Percentiles rank a stretch among this genome's conserved stretches.
These are phyloP conservation scores for Drosophila planitibia DNA, from an alignment of 2,888 invertebrate genomes.

Conservation along the genomic window DNA sequence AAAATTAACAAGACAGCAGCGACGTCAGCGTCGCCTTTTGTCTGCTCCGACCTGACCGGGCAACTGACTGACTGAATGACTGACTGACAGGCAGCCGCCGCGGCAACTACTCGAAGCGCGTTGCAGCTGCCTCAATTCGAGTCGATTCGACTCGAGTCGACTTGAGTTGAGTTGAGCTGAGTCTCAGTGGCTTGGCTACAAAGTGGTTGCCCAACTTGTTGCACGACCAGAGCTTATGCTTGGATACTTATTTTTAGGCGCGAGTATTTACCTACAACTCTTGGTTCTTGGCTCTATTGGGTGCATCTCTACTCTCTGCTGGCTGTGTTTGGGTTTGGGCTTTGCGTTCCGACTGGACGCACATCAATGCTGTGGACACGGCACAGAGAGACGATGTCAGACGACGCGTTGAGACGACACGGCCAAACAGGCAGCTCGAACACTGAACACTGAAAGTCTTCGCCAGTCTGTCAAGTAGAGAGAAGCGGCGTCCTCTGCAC, in stretches of 20 bases:
- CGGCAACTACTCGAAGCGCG: conserved; percentile 80
- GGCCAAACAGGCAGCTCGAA: conserved; percentile 71
- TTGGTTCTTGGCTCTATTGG: conserved; percentile 1
- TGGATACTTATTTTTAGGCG: conserved; percentile 74
- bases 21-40: conserved; percentile 61
- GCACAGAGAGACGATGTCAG: conserved; percentile 58
- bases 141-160: conserved; percentile 35
- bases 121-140: conserved; percentile 71
- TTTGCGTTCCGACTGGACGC: conserved; percentile 74
- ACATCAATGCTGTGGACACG: conserved; percentile 45
- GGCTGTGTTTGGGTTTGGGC: conserved; percentile 11
- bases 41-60: conserved; percentile 35
- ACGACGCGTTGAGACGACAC: conserved; percentile 69
- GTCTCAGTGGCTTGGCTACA: conserved; percentile 45
- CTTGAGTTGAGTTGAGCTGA: conserved; percentile 1
- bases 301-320: conserved; percentile 2
- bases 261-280: conserved; percentile 74
- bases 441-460: conserved; percentile 27
- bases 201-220: conserved; percentile 76
- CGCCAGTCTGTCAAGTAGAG: conserved; percentile 29
- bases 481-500: background rate
- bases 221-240: conserved; percentile 67
- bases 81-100: conserved; percentile 62
- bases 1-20: conserved; percentile 80
- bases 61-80: conserved; percentile 38